These are phyloP conservation scores for Euphydryas editha DNA, from an alignment of 2,888 invertebrate genomes.

Conservation along the genomic window DNA sequence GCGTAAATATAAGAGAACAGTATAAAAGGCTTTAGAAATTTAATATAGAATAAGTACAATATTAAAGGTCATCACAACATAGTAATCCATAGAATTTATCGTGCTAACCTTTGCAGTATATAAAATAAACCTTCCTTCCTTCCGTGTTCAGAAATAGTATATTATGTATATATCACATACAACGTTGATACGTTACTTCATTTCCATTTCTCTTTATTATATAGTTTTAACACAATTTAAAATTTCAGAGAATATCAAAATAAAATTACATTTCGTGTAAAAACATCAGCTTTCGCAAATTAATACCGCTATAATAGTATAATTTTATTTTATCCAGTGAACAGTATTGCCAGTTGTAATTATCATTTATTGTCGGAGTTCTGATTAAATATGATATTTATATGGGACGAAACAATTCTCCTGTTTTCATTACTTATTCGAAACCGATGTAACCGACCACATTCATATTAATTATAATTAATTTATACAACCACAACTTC, in stretches of 20 bases:
- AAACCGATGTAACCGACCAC: slow-evolving; percentile 9
- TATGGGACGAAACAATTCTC: slow-evolving; percentile 9
- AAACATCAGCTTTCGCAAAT: slow-evolving; percentile 17
- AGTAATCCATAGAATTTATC: too few species aligned
- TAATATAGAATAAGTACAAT: too few species aligned
- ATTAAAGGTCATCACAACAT: too few species aligned
- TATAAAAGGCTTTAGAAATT: too few species aligned
- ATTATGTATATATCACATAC: too few species aligned
- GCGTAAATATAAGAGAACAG: too few species aligned
- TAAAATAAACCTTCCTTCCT: too few species aligned
- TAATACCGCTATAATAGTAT: slow-evolving; percentile 12
- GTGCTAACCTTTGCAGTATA: too few species aligned
- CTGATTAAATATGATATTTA: slow-evolving; percentile 22
- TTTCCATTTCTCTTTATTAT: too few species aligned
- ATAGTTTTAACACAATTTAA: too few species aligned
- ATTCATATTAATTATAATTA: slow-evolving; percentile 6
- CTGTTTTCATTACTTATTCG: slow-evolving; percentile 14
- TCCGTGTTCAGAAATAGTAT: too few species aligned
- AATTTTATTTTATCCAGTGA: slow-evolving; percentile 22
- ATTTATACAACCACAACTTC: neutral
- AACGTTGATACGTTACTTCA: too few species aligned
- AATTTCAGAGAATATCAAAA: neutral
- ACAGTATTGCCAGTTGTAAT: slow-evolving; percentile 22
- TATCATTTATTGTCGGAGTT: slow-evolving; percentile 22
- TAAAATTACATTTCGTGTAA: slow-evolving; percentile 1